phyloP scores from a whole-genome alignment of 2,113 vertebrate species.

The Enhydra lutris region DNA sequence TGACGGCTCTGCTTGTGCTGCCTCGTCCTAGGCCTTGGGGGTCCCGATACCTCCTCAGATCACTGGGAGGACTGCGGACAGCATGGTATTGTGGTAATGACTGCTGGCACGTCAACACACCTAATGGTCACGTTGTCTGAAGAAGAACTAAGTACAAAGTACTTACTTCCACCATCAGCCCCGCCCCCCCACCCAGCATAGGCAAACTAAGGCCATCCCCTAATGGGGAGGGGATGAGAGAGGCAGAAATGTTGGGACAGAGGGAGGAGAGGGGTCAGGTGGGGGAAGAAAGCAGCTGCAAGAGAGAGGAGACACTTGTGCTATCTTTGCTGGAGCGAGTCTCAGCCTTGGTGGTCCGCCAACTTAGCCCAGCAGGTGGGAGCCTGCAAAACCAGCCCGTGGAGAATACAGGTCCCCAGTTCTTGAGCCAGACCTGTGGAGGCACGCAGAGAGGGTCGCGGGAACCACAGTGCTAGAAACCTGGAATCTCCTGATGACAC shows the following conservation, averaged over 20 bases:
- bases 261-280: not conserved
- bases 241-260: not conserved
- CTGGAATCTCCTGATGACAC: not conserved
- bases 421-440: accelerated
- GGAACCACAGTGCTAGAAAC: too few species aligned
- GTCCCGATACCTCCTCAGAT: not conserved
- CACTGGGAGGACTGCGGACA: not conserved
- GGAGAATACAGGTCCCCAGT: not conserved
- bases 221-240: not conserved
- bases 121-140: not conserved
- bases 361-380: not conserved
- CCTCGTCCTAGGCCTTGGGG: not conserved
- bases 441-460: accelerated
- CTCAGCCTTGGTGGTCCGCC: not conserved
- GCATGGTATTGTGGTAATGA: accelerated
- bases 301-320: not conserved
- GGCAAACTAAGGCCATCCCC: not conserved
- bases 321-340: not conserved
- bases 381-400: not conserved
- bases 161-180: not conserved
- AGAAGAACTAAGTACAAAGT: not conserved
- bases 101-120: not conserved
- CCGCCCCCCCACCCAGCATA: not conserved
- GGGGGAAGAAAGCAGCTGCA: too few species aligned
- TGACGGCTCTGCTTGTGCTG: not conserved